Evolutionary conservation across 92 coral and sea anemone species (phyloP), one percentile per base, ranked within the genome.

Genomic region (Bergia sp.): DNA sequence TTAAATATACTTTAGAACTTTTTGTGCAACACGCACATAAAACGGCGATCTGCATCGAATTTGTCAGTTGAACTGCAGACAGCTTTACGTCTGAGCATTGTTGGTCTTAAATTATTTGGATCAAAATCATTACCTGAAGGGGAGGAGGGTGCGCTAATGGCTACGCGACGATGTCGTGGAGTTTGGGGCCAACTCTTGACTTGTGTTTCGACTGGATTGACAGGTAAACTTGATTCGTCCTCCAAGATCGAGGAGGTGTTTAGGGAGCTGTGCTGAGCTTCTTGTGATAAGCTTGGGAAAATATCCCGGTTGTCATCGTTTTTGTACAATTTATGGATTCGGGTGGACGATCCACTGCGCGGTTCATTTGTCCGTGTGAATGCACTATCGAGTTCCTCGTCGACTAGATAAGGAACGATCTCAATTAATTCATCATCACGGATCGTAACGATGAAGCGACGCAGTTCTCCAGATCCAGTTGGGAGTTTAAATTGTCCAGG

Each of bases 361-460:
- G 7, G 8, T 29, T 15, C 20, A 39, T 29, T 76, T 37, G 53
- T 76, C 16, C 37, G 7, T 69, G 29, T 23, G 75, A 21, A 69
- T 47, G 53, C 53, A 23, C 18, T 21, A 76, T 39, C 53, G 9
- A 20, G 55, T 5, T 76, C 80, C 7, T 5, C 23, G 12, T 47
- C 6, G n/a, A n/a, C 80, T 1, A 5, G 21, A 42, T 42, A 76
- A 76, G 55, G 80, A 76, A 41, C 36, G 11, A 76, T 20, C 11
- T 76, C 2, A 12, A 20, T 4, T 43, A 76, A 23, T 15, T 42
- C 13, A 42, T 16, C 57, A 42, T 41, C 80, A 16, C 80, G 20
- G 37, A 76, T n/a, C n/a, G 80, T 76, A 41, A 76, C 80, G 29
- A 76, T 76, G 45, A 76, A 76, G 50, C 29, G 80, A 15, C 21